Base-by-base conservation (phyloP, 2,113 vertebrate species). In the Chinchilla lanigera region DNA sequence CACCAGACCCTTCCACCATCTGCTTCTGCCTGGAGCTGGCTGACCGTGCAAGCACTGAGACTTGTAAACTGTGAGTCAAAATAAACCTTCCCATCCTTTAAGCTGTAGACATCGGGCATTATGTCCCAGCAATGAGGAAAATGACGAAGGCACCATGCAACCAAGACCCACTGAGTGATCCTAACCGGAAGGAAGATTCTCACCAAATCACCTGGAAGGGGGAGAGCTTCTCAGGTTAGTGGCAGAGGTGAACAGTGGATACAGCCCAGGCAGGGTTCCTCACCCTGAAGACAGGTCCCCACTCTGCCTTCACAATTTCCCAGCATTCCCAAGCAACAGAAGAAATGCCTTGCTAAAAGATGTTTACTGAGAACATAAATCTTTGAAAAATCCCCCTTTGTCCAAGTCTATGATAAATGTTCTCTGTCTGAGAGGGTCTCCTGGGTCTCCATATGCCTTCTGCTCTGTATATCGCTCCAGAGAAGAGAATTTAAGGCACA, bases 401-500 rank as follows among this genome's bases (percentile, higher is more conserved):
- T 63, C 14, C 67, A 54, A 33, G 14, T 38, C 65, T 2, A 20
- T 86, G 89, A 92, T 13, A 4, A 87, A 88, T 65, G 26, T 22
- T 60, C 82, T 82, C 0, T 0, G 19, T 44, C 35, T 24, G 2
- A 2, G 0, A n/a, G 0, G 14, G 26, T 93, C 44, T 93, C 86
- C 9, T 1, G 65, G 61, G 91, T 1, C 84, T 67, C 84, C 1
- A 38, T 5, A 2, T 0, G 58, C 38, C 14, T n/a, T 38, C 73
- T 9, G n/a, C 56, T 44, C 65, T 1, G 0, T 0, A 8, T 10
- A 3, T 69, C 38, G 50, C 44, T 41, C 1, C 1, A 75, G 75
- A 92, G 52, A 58, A 65, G 24, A 94, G 92, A 11, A 1, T 58
- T 63, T 75, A 69, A 65, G 41, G 73, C 3, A 5, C 0, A 5